phyloP scores from a whole-genome alignment of 2,888 invertebrate species.

The Thera britannica region DNA sequence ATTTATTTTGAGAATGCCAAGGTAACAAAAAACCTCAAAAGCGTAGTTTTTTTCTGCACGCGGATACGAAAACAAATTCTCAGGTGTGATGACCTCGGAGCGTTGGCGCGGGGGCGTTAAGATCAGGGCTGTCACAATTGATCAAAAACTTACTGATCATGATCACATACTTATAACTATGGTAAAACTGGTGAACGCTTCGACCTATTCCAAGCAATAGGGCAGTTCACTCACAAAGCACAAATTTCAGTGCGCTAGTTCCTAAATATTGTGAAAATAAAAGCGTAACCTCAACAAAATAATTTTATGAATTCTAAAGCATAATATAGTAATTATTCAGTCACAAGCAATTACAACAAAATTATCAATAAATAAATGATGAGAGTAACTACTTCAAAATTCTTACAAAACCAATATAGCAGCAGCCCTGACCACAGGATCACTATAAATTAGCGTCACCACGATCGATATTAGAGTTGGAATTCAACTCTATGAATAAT shows the following conservation, averaged over 20 bases:
- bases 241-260: too few relatives aligned
- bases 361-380: too few relatives aligned
- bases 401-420: not conserved
- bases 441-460: slow-evolving; percentile 35
- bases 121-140: slow-evolving; percentile 25
- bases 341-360: too few relatives aligned
- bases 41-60: slow-evolving; percentile 41
- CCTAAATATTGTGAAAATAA: too few relatives aligned
- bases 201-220: too few relatives aligned
- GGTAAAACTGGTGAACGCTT: too few relatives aligned
- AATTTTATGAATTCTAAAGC: too few relatives aligned
- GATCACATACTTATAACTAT: not conserved
- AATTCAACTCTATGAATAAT: slow-evolving; percentile 58
- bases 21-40: slow-evolving; percentile 37
- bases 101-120: slow-evolving; percentile 39
- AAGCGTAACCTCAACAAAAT: too few relatives aligned
- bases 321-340: too few relatives aligned
- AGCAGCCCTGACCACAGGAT: slow-evolving; percentile 34
- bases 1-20: slow-evolving; percentile 25
- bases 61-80: slow-evolving; percentile 53
- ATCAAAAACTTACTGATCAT: slow-evolving; percentile 14
- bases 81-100: slow-evolving; percentile 55
- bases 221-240: too few relatives aligned
- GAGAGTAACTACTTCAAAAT: not conserved
- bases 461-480: slow-evolving; percentile 41